Evolutionary conservation across 2,888 invertebrate genomes (phyloP).

Genomic region (Lapara coniferarum): DNA sequence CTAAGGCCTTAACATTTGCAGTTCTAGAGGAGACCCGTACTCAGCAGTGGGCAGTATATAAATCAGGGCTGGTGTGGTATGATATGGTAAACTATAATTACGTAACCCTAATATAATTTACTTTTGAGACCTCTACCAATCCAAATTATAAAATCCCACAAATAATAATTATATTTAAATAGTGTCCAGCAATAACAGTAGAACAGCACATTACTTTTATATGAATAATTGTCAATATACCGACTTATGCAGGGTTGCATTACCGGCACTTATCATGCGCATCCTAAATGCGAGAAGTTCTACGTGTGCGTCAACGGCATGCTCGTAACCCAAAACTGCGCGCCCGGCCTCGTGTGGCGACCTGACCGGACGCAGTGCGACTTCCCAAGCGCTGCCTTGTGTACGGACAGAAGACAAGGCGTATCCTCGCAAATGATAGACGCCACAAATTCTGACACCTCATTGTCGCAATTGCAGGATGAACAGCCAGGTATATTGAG

Average conservation of each 20-base stretch:
- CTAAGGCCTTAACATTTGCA: too few species aligned
- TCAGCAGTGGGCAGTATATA: too few species aligned
- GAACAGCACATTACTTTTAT: too few species aligned
- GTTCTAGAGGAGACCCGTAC: too few species aligned
- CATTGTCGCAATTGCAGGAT: slow-evolving; percentile 49
- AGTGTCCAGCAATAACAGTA: too few species aligned
- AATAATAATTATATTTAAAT: too few species aligned
- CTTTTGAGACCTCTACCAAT: too few species aligned
- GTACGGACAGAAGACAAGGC: slow-evolving; percentile 70
- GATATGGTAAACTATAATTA: too few species aligned
- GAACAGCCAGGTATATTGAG: slow-evolving; percentile 42
- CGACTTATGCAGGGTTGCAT: slow-evolving; percentile 74
- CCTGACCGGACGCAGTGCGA: slow-evolving; percentile 87
- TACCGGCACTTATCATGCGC: slow-evolving; percentile 90
- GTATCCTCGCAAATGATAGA: slow-evolving; percentile 55
- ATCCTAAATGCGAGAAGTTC: slow-evolving; percentile 89
- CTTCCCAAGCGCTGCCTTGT: slow-evolving; percentile 87
- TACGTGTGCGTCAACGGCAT: slow-evolving; percentile 90
- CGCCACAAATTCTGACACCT: slow-evolving; percentile 49
- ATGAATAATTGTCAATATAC: too few species aligned
- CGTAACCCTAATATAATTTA: too few species aligned
- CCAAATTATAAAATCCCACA: too few species aligned
- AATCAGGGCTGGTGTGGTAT: too few species aligned
- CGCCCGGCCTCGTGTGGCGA: slow-evolving; percentile 90
- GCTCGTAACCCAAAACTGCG: slow-evolving; percentile 88